These are phyloP conservation scores for Ganaspis sp. DNA, from an alignment of 1,140 invertebrate species.

Conservation along the genomic window DNA sequence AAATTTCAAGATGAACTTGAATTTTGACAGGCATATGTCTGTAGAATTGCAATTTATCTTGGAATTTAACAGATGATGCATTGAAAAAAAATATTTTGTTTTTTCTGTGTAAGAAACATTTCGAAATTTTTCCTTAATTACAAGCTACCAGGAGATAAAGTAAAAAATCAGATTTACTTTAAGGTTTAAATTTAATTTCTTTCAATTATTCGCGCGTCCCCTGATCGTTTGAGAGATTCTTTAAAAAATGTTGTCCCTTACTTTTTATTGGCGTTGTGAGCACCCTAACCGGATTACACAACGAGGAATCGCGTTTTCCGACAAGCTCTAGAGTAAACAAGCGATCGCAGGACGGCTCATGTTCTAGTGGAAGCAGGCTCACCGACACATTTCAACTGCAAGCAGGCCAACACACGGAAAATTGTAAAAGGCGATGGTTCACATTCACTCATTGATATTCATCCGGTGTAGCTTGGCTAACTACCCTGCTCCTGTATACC, in stretches of 20 bases:
- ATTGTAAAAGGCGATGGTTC: conserved; percentile 68
- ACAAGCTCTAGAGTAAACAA: conserved; percentile 64
- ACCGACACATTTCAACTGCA: conserved; percentile 35
- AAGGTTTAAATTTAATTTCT: conserved; percentile 32
- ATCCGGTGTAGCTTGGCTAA: conserved; percentile 72
- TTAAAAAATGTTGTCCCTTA: background rate
- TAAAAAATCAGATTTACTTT: conserved; percentile 9
- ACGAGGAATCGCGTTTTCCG: conserved; percentile 54
- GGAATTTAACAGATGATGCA: too few relatives aligned
- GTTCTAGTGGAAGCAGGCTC: background rate
- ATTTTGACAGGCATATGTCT: too few relatives aligned
- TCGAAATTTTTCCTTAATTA: too few relatives aligned
- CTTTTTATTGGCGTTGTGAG: background rate
- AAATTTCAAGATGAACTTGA: too few relatives aligned
- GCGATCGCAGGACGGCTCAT: conserved; percentile 48
- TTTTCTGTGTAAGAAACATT: too few relatives aligned
- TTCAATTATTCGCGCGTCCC: conserved; percentile 16
- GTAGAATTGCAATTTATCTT: too few relatives aligned
- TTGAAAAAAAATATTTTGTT: too few relatives aligned
- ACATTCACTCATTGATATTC: conserved; percentile 74
- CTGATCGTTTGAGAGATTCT: conserved; percentile 3
- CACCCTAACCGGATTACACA: conserved; percentile 48
- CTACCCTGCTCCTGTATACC: conserved; percentile 66
- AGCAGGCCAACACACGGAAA: conserved; percentile 47
- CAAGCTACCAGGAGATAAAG: background rate